A percentile compares a stretch with the other conserved stretches of the same genome.
phyloP scores from a whole-genome alignment of 2,888 invertebrate species.

The Campoplex capitator region DNA sequence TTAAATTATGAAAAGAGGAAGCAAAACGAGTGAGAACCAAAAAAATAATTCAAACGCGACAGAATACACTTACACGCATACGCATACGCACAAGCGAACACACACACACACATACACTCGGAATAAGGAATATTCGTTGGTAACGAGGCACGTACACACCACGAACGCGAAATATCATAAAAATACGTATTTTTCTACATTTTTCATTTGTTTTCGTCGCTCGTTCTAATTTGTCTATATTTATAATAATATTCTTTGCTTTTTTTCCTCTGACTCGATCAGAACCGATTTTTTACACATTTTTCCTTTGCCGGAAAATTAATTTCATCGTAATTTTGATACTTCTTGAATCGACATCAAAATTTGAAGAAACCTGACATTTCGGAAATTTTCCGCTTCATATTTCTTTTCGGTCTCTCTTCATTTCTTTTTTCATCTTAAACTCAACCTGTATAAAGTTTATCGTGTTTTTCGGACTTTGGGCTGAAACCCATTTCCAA shows the following conservation, averaged over 20 bases:
- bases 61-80: conserved; percentile 9
- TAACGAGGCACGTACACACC: conserved; percentile 43
- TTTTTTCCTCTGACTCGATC: conserved; percentile 21
- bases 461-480: too few relatives aligned
- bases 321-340: not conserved
- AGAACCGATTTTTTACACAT: not conserved
- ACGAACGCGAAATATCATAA: conserved; percentile 41
- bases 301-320: not conserved
- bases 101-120: conserved; percentile 24
- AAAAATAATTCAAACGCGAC: conserved; percentile 61
- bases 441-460: too few relatives aligned
- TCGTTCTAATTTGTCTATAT: conserved; percentile 68
- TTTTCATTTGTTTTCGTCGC: conserved; percentile 59
- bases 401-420: too few relatives aligned
- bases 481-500: too few relatives aligned
- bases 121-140: conserved; percentile 6
- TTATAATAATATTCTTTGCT: conserved; percentile 63
- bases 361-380: not conserved
- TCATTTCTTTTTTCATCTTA: too few relatives aligned
- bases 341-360: not conserved
- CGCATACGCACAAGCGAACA: not conserved
- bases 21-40: conserved; percentile 55
- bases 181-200: conserved; percentile 73
- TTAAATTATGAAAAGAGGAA: conserved; percentile 35
- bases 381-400: not conserved